Evolutionary conservation across 2,113 vertebrate genomes (phyloP), one percentile per base, ranked within the genome.

Genomic region (Micromys minutus): DNA sequence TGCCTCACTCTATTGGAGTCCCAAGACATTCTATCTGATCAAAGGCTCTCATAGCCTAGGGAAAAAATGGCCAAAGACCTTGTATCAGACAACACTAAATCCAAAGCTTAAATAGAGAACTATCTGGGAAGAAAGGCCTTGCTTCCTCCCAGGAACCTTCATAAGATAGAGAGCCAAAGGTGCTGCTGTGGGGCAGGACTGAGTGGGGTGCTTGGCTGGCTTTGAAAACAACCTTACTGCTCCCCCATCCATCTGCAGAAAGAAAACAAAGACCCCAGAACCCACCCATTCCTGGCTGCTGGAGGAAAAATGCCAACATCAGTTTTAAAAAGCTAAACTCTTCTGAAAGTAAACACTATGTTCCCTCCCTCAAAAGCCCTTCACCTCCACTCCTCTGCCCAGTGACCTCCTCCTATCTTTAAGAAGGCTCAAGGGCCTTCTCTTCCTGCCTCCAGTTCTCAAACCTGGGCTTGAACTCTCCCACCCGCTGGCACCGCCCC

Each of bases 261-360:
- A 92, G 11, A 15, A 74, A 74, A 87, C 29, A 81, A 65, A n/a
- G 83, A 26, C 26, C 17, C 36, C 0, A 45, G 52, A 29, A 12
- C 26, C 55, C 1, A 34, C 17, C 47, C 65, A n/a, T 16, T 4
- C n/a, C 63, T 10, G 39, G 31, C 10, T 24, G 12, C 59, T 88
- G 47, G 13, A 24, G 91, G 87, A 95, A 87, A 69, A 93, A 57
- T 55, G 59, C 13, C 1, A 8, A 72, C 6, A 29, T 74, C 89
- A 85, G 4, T 85, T 67, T 67, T 75, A 67, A 59, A 96, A 87
- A n/a, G 50, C 4, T 71, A 55, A 74, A 47, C 57, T 42, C 50
- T 93, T 69, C n/a, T 81, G 69, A 93, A 80, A 95, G 61, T 4
- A 63, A 87, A 91, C 75, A 71, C 11, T 3, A 17, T 55, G 89